phyloP scores from a whole-genome alignment of 1,140 invertebrate genomes.

The Wasmannia auropunctata region DNA sequence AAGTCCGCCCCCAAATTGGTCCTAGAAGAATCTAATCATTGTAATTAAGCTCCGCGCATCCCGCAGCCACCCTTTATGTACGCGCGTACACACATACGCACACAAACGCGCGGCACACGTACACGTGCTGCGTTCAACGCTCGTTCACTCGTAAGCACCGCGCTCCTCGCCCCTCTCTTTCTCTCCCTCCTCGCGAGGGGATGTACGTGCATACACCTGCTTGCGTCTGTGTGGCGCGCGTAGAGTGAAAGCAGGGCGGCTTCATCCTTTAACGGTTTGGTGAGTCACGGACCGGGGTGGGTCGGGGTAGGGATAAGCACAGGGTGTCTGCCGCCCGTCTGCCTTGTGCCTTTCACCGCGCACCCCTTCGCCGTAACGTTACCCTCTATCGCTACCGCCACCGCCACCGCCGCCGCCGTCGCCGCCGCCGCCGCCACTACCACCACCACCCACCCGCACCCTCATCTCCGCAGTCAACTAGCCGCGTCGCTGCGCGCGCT shows the following conservation, averaged over 20 bases:
- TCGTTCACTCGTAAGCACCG: slow-evolving; percentile 48
- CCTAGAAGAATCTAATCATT: background rate
- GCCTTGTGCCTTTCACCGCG: slow-evolving; percentile 77
- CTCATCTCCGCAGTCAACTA: slow-evolving; percentile 70
- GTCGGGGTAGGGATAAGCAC: slow-evolving; percentile 79
- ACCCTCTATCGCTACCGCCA: slow-evolving; percentile 47
- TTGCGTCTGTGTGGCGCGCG: slow-evolving; percentile 64
- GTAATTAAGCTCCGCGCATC: slow-evolving; percentile 10
- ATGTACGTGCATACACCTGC: slow-evolving; percentile 34
- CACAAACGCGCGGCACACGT: background rate
- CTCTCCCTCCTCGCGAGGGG: background rate
- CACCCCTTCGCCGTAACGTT: slow-evolving; percentile 53
- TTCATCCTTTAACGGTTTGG: slow-evolving; percentile 84
- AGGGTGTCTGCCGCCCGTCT: slow-evolving; percentile 84
- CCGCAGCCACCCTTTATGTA: slow-evolving; percentile 22
- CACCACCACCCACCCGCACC: slow-evolving; percentile 50
- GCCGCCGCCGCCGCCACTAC: slow-evolving; percentile 19
- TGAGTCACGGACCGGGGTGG: slow-evolving; percentile 81
- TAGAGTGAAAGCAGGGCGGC: slow-evolving; percentile 78
- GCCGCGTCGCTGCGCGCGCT: slow-evolving; percentile 62
- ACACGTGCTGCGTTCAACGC: slow-evolving; percentile 38
- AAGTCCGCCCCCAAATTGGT: background rate
- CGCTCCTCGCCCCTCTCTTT: background rate
- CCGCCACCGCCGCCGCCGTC: slow-evolving; percentile 43
- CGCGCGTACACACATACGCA: background rate